These are phyloP conservation scores for Atrichornis clamosus DNA, from an alignment of 2,113 vertebrate genomes.

Conservation along the genomic window DNA sequence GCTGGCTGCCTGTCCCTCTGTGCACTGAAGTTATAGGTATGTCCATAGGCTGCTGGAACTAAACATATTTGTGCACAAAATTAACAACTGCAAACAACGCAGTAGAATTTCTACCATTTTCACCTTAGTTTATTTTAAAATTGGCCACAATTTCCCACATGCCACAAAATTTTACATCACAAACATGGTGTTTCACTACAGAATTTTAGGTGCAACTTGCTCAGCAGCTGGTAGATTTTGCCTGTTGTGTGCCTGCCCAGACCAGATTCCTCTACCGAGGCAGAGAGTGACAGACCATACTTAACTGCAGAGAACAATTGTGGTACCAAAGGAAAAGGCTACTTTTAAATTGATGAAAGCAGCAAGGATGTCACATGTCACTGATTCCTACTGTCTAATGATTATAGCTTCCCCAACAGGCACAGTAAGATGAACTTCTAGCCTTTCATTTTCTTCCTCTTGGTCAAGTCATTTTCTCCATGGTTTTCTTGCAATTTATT, in stretches of 20 bases:
- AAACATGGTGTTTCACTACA: not conserved
- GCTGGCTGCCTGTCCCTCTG: not conserved
- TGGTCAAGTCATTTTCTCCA: not conserved
- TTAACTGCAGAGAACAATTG: not conserved
- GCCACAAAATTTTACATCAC: not conserved
- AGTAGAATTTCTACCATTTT: not conserved
- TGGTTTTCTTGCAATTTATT: not conserved
- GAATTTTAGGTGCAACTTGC: not conserved
- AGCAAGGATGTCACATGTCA: not conserved
- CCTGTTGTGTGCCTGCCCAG: not conserved
- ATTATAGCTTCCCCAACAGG: slow-evolving; percentile 3
- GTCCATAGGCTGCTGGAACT: not conserved
- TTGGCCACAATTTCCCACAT: not conserved
- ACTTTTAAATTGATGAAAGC: not conserved
- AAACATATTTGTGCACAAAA: not conserved
- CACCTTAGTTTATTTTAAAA: not conserved
- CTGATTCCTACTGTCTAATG: not conserved
- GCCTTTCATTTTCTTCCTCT: slow-evolving; percentile 2
- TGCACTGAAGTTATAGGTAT: not conserved
- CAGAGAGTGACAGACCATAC: not conserved
- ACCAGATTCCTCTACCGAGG: not conserved
- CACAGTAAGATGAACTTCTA: not conserved
- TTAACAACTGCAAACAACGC: not conserved
- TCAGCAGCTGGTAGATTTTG: not conserved
- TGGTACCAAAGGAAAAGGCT: not conserved